Percentiles rank a stretch among this genome's conserved stretches.
phyloP scores from a whole-genome alignment of 2,797 vertebrate genomes.

The Cynodonichthys magdalenae region DNA sequence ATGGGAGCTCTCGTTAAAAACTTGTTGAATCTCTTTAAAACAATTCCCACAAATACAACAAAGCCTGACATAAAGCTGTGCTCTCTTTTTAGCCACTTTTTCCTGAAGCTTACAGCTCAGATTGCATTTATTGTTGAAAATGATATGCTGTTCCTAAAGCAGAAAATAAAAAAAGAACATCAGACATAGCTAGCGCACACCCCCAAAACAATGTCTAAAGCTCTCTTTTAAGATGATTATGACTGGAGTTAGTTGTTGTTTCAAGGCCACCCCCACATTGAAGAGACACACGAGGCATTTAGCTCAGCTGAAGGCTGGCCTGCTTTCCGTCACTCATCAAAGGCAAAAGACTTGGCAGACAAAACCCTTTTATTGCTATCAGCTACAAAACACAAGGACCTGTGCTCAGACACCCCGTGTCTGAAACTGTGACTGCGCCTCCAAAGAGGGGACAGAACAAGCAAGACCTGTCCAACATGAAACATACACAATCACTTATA shows the following conservation, averaged over 20 bases:
- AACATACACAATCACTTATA: background rate
- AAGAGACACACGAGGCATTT: conserved; percentile 57
- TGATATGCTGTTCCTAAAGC: conserved; percentile 64
- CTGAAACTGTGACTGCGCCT: conserved; percentile 23
- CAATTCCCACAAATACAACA: conserved; percentile 22
- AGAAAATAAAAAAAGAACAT: conserved; percentile 39
- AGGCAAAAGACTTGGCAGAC: conserved; percentile 63
- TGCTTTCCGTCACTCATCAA: conserved; percentile 75
- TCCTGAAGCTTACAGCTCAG: conserved; percentile 40
- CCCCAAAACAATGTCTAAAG: conserved; percentile 65
- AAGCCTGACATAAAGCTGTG: conserved; percentile 30
- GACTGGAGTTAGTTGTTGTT: conserved; percentile 67
- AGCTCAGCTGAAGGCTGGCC: conserved; percentile 50
- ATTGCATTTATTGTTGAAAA: conserved; percentile 64
- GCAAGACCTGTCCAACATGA: conserved; percentile 5
- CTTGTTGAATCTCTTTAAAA: conserved; percentile 44
- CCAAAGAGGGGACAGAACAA: conserved; percentile 21
- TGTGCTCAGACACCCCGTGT: conserved; percentile 23
- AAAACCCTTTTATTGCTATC: conserved; percentile 51
- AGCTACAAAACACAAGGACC: conserved; percentile 53
- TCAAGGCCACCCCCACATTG: conserved; percentile 70
- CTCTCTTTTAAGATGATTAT: conserved; percentile 68
- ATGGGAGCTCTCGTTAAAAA: conserved; percentile 26
- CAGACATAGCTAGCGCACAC: conserved; percentile 51
- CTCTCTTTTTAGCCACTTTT: conserved; percentile 41